Evolutionary conservation across 2,113 vertebrate species (phyloP).

Genomic region (Miniopterus natalensis): DNA sequence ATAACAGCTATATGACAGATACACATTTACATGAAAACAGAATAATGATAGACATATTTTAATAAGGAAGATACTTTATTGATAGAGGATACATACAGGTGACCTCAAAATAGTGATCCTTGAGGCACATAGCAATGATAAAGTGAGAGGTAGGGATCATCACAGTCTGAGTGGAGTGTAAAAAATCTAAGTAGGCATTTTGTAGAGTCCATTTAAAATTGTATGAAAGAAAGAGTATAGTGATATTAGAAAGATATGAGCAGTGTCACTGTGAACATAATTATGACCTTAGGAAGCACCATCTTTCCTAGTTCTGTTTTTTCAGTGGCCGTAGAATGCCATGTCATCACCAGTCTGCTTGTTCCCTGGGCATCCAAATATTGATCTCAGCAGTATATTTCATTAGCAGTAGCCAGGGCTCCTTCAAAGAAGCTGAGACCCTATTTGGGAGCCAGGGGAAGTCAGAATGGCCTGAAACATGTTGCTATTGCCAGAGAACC

Average conservation of each 20-base stretch:
- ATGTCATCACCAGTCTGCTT: fast-evolving
- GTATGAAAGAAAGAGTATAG: not conserved
- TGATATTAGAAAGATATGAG: not conserved
- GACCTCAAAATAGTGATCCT: not conserved
- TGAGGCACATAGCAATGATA: not conserved
- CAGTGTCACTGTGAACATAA: not conserved
- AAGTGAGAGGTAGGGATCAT: not conserved
- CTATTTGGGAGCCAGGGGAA: not conserved
- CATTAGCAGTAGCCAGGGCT: not conserved
- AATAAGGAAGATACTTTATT: conserved; percentile 1
- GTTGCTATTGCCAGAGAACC: not conserved
- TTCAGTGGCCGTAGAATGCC: not conserved
- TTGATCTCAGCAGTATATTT: not conserved
- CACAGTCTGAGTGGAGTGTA: not conserved
- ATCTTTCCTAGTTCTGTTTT: not conserved
- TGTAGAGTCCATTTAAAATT: not conserved
- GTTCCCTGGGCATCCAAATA: not conserved
- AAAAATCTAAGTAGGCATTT: not conserved
- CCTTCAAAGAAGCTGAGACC: not conserved
- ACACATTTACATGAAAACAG: not conserved
- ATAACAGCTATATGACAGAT: not conserved
- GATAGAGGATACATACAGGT: not conserved
- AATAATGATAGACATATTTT: not conserved
- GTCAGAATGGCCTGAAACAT: not conserved
- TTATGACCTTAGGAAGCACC: not conserved